Evolutionary conservation across 2,888 invertebrate genomes (phyloP).

Genomic region (Eupeodes luniger): DNA sequence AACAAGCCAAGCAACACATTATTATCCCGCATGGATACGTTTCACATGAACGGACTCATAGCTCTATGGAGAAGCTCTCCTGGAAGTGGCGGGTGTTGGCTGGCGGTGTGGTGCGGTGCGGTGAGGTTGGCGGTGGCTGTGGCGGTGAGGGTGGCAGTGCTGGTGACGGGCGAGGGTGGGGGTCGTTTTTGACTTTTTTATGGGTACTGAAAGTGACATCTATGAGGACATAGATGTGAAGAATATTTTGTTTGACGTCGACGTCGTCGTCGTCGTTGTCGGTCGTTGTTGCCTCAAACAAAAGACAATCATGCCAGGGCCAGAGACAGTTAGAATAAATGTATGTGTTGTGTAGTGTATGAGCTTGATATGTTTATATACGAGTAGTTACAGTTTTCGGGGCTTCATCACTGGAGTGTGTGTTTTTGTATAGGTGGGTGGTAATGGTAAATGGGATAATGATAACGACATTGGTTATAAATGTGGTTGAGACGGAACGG

Average conservation of each 20-base stretch:
- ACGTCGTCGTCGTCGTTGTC: conserved; percentile 21
- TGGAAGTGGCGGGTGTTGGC: conserved; percentile 14
- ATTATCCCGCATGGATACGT: conserved; percentile 44
- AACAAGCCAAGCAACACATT: conserved; percentile 49
- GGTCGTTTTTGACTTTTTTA: conserved; percentile 59
- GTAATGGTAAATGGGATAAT: conserved; percentile 37
- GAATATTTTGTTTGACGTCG: conserved; percentile 59
- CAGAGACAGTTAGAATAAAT: conserved; percentile 40
- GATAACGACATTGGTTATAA: conserved; percentile 63
- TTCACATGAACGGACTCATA: conserved; percentile 5
- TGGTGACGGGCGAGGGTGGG: neutral
- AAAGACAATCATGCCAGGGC: conserved; percentile 56
- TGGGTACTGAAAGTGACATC: conserved; percentile 71
- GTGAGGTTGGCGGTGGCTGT: neutral
- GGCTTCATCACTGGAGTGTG: conserved; percentile 10
- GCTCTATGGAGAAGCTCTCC: neutral
- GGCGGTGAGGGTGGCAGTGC: neutral
- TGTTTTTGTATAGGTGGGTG: conserved; percentile 14
- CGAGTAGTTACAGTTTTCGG: conserved; percentile 9
- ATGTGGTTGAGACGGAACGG: conserved; percentile 64
- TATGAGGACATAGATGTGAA: conserved; percentile 70
- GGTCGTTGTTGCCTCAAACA: conserved; percentile 51
- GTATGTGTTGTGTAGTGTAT: conserved; percentile 13
- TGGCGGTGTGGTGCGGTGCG: neutral
- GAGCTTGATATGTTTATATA: conserved; percentile 19